These are phyloP conservation scores for Parasteatoda tepidariorum DNA, from an alignment of 1,140 invertebrate genomes.

Conservation along the genomic window DNA sequence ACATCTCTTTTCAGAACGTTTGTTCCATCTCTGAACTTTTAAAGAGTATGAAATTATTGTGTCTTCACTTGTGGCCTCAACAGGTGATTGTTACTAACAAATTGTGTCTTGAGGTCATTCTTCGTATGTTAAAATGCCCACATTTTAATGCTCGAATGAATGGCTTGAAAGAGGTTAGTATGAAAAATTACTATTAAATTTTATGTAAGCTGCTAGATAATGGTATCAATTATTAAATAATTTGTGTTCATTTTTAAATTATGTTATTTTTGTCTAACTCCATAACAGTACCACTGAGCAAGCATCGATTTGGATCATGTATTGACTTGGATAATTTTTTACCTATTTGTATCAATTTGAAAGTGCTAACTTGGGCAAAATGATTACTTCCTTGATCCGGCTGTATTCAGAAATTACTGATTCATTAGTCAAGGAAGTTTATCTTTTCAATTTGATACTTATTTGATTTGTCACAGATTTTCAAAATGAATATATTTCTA, in stretches of 20 bases:
- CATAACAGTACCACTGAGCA: too few species aligned
- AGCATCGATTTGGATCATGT: too few species aligned
- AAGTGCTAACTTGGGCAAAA: too few species aligned
- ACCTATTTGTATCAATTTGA: too few species aligned
- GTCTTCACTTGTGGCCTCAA: slow-evolving; percentile 70
- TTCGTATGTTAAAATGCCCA: slow-evolving; percentile 72
- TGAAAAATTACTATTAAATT: background rate
- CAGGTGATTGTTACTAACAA: slow-evolving; percentile 69
- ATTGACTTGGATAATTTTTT: too few species aligned
- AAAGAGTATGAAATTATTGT: slow-evolving; percentile 70
- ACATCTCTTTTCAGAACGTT: slow-evolving; percentile 70
- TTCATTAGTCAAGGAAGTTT: too few species aligned
- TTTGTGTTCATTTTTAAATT: background rate
- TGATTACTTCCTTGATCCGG: too few species aligned
- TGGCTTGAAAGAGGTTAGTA: slow-evolving; percentile 71
- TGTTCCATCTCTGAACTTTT: slow-evolving; percentile 71
- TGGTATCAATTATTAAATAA: background rate
- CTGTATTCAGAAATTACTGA: too few species aligned
- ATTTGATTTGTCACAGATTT: too few species aligned
- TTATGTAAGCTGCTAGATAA: background rate
- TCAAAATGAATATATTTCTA: too few species aligned
- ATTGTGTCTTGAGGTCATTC: slow-evolving; percentile 70
- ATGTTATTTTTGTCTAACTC: background rate
- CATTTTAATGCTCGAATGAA: slow-evolving; percentile 74
- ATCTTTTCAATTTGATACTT: too few species aligned